Evolutionary conservation across 2,888 invertebrate species (phyloP).

Genomic region (Lasioglossum leucozonium): DNA sequence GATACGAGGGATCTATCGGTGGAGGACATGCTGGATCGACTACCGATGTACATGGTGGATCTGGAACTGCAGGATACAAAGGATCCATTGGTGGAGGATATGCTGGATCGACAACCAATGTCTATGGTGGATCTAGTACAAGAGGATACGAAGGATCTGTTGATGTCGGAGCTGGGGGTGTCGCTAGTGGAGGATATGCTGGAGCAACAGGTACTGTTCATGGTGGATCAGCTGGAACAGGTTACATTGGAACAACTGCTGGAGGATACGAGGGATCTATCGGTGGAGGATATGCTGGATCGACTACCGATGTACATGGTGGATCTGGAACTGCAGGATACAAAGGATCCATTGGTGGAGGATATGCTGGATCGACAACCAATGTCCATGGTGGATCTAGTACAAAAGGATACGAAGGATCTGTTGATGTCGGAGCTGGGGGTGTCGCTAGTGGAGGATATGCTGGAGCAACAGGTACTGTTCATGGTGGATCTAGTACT

Average conservation of each 20-base stretch:
- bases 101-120: constrained; percentile 8
- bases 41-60: background rate
- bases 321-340: background rate
- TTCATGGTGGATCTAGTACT: constrained; percentile 12
- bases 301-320: background rate
- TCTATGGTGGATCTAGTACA: background rate
- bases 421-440: constrained; percentile 13
- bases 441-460: constrained; percentile 33
- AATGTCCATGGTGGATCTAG: background rate
- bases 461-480: background rate
- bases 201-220: constrained; percentile 1
- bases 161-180: constrained; percentile 25
- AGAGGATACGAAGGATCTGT: constrained; percentile 27
- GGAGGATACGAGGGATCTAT: constrained; percentile 31
- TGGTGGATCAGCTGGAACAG: constrained; percentile 12
- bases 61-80: background rate
- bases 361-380: constrained; percentile 21
- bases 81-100: constrained; percentile 18
- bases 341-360: constrained; percentile 12
- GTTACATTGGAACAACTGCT: constrained; percentile 26
- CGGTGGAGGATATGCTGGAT: constrained; percentile 39
- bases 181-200: constrained; percentile 25
- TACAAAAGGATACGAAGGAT: constrained; percentile 26
- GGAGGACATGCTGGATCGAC: constrained; percentile 36
- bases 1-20: constrained; percentile 33